Evolutionary conservation across 2,888 invertebrate species (phyloP).

Genomic region (Caenorhabditis becei): DNA sequence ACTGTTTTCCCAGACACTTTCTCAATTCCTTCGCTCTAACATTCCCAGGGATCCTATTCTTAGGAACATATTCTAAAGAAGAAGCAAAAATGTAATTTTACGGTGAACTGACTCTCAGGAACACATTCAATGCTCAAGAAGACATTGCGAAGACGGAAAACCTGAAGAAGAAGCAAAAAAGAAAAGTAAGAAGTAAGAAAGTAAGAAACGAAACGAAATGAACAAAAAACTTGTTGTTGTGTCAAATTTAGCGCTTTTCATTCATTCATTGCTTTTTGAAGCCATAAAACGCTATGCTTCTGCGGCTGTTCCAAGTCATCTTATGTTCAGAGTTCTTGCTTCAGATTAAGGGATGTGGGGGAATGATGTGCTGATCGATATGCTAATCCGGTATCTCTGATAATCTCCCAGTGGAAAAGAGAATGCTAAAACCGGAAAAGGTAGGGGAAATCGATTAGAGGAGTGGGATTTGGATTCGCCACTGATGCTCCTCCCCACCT

Average conservation of each 20-base stretch:
- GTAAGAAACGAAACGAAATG: background rate
- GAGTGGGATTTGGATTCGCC: constrained; percentile 26
- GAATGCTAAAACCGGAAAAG: constrained; percentile 48
- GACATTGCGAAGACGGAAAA: background rate
- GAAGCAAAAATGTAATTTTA: constrained; percentile 39
- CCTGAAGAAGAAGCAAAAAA: background rate
- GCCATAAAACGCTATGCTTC: constrained; percentile 27
- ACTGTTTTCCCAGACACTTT: background rate
- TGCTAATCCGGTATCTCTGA: constrained; percentile 45
- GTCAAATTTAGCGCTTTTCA: constrained; percentile 27
- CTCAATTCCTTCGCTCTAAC: background rate
- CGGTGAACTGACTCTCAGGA: constrained; percentile 32
- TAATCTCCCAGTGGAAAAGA: constrained; percentile 9
- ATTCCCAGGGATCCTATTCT: background rate
- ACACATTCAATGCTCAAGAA: background rate
- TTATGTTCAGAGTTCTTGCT: constrained; percentile 14
- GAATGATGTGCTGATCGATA: constrained; percentile 37
- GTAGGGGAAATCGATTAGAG: constrained; percentile 48
- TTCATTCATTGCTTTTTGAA: constrained; percentile 37
- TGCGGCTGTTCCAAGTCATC: background rate
- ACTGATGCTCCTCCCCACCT: constrained; percentile 16
- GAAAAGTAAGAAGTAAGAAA: constrained; percentile 4
- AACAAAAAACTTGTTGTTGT: constrained; percentile 25
- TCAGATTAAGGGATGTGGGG: background rate
- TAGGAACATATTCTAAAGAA: constrained; percentile 20